Evolutionary conservation across 2,113 vertebrate species (phyloP), one percentile per base, ranked within the genome.

Genomic region (Toxotes jaculatrix): DNA sequence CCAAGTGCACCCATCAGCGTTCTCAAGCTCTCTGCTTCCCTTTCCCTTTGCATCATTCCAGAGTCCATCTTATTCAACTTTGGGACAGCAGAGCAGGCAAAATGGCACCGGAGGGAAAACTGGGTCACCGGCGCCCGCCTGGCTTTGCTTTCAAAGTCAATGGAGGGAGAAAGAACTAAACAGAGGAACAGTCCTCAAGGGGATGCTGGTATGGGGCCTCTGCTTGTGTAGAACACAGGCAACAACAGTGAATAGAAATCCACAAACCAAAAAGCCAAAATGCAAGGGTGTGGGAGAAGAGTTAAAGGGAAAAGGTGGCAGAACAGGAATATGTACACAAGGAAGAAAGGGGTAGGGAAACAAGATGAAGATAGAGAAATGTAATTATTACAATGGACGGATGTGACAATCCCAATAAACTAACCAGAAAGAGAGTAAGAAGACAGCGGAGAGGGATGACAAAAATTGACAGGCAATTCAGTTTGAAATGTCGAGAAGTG

Each of bases 41-140:
- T 55, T 75, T 62, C 7, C 17, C 31, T n/a, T 45, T 34, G 10
- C 45, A 57, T 81, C 79, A 65, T 84, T 74, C 60, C 69, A 77
- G 82, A 72, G 75, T 82, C 84, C 63, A 79, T 74, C 80, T 89
- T 83, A 82, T 88, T 90, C 74, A 62, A 86, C 64, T 77, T 78
- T 56, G 70, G 84, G 84, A 91, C 36, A 72, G 69, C 74, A 45
- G 67, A 57, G 32, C 49, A 88, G 79, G 68, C 74, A 88, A 94
- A 92, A 93, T 88, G 90, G 88, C 84, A 91, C 74, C 63, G 12
- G 56, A 49, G 68, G 80, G 65, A 74, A 88, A 91, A 92, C 79
- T 93, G 93, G 93, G 92, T 93, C 92, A 93, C 53, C 16, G 2
- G 80, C 57, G 27, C 74, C 80, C 51, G 76, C 40, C 84, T 79